Evolutionary conservation across 1,140 invertebrate species (phyloP), one percentile per base, ranked within the genome.

Genomic region (Aphelenchoides besseyi): DNA sequence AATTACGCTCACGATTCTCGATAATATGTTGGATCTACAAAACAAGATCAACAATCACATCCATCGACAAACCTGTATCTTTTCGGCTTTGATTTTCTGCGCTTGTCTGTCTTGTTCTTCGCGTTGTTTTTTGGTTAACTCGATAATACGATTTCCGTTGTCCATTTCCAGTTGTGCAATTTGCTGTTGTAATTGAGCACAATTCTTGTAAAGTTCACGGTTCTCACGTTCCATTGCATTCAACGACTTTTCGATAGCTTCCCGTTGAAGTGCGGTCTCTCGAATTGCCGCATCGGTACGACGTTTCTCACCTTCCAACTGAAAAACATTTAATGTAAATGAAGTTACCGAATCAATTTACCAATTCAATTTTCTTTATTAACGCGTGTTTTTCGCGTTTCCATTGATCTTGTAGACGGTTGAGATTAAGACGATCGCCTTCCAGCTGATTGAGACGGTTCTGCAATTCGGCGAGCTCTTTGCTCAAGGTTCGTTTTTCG

Each of bases 181-280:
- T 62, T 83, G 82, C 53, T 83, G 82, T 55, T 83, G 82, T 18
- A 83, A 70, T 70, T 83, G 82, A 9, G 82, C 81, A 70, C 82
- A 83, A 64, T 83, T 83, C 67, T 83, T 84, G 74, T 83, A 83
- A 53, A 83, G 70, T 66, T 84, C 82, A 41, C 82, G 70, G 61
- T 83, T 83, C 66, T 83, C 82, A 41, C 83, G 74, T 67, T 83
- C 82, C 82, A 83, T 83, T 18, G 82, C 83, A 68, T 84, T 83
- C 70, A 83, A 67, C 0, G 82, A 83, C 68, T 83, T 83, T 68
- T 84, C 82, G 52, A 83, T 83, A 16, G 82, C 82, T 57, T 83
- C 82, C 30, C 82, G 48, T 53, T 83, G 82, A n/a, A 84, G 73
- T 0, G 80, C 81, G n/a, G 82, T 83, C 63, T 83, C 82, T 12